These are phyloP conservation scores for sheep (Ovis aries) DNA, from an alignment of 2,113 vertebrate species.

Conservation along the genomic window ARS-UI_Ramb_v3.0 NC_056072.1:48194001-48194500, in stretches of 20 bases:
- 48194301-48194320: background rate
- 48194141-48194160: background rate
- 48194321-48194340: background rate
- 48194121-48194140: background rate
- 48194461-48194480: constrained; percentile 86
- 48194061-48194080: background rate
- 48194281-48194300: background rate
- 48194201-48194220: background rate
- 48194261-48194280: background rate
- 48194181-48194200: background rate
- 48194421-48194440: constrained; percentile 89
- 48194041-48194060: background rate
- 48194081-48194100: background rate
- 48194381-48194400: accelerated
- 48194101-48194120: background rate
- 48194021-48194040: background rate
- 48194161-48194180: background rate
- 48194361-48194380: too few species aligned
- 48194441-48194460: constrained; percentile 87
- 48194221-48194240: background rate
- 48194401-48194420: constrained; percentile 81
- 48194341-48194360: background rate
- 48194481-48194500: constrained; percentile 79
- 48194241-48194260: constrained; percentile 19
- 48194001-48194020: background rate